Evolutionary conservation across 2,113 vertebrate genomes (phyloP), one percentile per base, ranked within the genome.

Genomic region (Emydura subglobosa): DNA sequence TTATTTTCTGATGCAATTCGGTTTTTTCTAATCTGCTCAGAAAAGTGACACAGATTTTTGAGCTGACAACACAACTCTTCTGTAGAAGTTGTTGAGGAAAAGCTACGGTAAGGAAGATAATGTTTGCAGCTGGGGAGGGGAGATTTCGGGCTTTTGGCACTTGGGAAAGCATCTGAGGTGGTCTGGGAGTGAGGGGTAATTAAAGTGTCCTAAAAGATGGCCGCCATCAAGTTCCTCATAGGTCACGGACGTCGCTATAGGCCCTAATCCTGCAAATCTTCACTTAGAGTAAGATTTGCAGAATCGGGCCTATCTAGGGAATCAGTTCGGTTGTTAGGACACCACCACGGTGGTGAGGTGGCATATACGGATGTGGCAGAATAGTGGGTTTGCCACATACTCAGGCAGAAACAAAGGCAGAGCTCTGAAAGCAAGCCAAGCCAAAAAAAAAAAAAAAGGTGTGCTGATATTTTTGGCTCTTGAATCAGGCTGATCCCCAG

Each of bases 31-130:
- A 51, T 53, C 53, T 0, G 1, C 53, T 93, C 91, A 65, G 93
- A 92, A 90, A 96, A 3, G 47, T 93, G 89, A 88, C 12, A 39
- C 34, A 83, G 83, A 94, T 87, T 89, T 61, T 87, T 87, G 95
- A 90, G 55, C 85, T 47, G 74, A 39, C 42, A 76, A 47, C 39
- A 74, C 42, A 47, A n/a, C n/a, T 74, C n/a, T 42, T 39, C 68
- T 74, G 72, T 42, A 42, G 21, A 22, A 13, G 25, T 44, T 47
- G 22, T 12, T 51, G 86, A 82, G 84, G 49, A 53, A 92, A 88
- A 78, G 49, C 16, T 0, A 11, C 51, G 91, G 94, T 57, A 88
- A 82, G 65, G 34, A 50, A 78, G 74, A 47, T 27, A 29, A 16
- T 27, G 27, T 87, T 47, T 81, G 88, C 88, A 90, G 79, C 84